Evolutionary conservation across 1,140 invertebrate species (phyloP).

Genomic region (Drosophila aff.): DNA sequence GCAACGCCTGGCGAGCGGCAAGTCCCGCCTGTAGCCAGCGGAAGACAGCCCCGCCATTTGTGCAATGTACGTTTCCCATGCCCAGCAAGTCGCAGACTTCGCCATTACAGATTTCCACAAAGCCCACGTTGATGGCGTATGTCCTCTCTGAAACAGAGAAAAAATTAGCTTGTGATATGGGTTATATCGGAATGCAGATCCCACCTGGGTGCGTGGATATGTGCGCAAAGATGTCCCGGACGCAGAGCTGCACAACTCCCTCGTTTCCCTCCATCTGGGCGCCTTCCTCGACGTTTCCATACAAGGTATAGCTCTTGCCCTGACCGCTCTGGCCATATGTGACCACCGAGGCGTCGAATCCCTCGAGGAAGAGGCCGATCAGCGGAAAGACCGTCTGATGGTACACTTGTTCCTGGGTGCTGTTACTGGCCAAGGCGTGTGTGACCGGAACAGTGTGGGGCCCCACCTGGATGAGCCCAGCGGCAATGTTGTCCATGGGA

Average conservation of each 20-base stretch:
- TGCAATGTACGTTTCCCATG: constrained; percentile 86
- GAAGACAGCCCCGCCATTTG: constrained; percentile 86
- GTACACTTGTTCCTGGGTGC: constrained; percentile 85
- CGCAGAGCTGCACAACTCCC: constrained; percentile 91
- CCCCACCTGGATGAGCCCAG: constrained; percentile 78
- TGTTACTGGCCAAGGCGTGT: constrained; percentile 85
- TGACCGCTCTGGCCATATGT: constrained; percentile 92
- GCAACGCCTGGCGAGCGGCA: constrained; percentile 58
- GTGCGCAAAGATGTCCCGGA: constrained; percentile 90
- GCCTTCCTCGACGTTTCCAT: constrained; percentile 90
- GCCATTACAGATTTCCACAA: constrained; percentile 88
- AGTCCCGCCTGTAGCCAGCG: constrained; percentile 86
- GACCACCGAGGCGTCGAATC: constrained; percentile 90
- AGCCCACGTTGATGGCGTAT: constrained; percentile 88
- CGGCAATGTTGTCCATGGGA: constrained; percentile 69
- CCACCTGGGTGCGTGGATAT: constrained; percentile 86
- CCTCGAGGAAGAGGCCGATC: constrained; percentile 88
- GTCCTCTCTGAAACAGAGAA: constrained; percentile 85
- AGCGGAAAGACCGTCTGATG: constrained; percentile 85
- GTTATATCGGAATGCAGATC: background rate
- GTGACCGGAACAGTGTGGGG: constrained; percentile 79
- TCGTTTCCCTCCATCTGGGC: constrained; percentile 90
- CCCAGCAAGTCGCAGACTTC: constrained; percentile 86
- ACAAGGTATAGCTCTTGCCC: constrained; percentile 92
- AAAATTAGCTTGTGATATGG: background rate